Conservation (phyloP, 2,888 invertebrate genomes). For the Dryomyza anilis region DNA sequence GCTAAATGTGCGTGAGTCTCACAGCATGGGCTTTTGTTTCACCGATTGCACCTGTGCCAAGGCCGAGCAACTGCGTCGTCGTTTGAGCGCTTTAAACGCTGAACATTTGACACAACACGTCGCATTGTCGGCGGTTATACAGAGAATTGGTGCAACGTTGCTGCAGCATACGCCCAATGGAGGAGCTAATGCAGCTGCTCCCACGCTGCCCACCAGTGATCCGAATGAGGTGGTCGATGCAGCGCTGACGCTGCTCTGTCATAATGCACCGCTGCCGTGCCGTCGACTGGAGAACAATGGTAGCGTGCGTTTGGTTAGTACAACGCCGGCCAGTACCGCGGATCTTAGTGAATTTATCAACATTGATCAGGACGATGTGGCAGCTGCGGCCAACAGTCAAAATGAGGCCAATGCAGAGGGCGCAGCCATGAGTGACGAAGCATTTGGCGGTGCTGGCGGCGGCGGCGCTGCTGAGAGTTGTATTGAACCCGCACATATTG, state of each 20-base stretch:
- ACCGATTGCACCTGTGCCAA: conserved; percentile 78
- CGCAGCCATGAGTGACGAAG: background rate
- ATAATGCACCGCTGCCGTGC: conserved; percentile 81
- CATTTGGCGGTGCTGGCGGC: conserved; percentile 53
- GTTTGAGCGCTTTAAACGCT: conserved; percentile 64
- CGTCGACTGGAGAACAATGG: conserved; percentile 44
- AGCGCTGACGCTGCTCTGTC: conserved; percentile 79
- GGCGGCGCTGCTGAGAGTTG: conserved; percentile 60
- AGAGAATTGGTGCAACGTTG: conserved; percentile 68
- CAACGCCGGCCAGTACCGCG: conserved; percentile 41
- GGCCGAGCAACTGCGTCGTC: conserved; percentile 64
- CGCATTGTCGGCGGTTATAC: conserved; percentile 72
- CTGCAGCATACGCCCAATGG: conserved; percentile 68
- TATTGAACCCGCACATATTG: conserved; percentile 74
- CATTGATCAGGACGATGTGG: conserved; percentile 59
- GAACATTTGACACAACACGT: conserved; percentile 75
- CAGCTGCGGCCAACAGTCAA: conserved; percentile 31
- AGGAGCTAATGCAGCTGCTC: background rate
- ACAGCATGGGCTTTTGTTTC: conserved; percentile 84
- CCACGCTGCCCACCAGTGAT: conserved; percentile 62
- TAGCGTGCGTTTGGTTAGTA: background rate
- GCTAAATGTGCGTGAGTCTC: conserved; percentile 74
- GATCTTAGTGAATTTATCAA: conserved; percentile 60
- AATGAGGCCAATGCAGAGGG: background rate
- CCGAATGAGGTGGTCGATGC: conserved; percentile 75